Conservation (phyloP, 2,888 invertebrate genomes). For the Cosmopolites sordidus region DNA sequence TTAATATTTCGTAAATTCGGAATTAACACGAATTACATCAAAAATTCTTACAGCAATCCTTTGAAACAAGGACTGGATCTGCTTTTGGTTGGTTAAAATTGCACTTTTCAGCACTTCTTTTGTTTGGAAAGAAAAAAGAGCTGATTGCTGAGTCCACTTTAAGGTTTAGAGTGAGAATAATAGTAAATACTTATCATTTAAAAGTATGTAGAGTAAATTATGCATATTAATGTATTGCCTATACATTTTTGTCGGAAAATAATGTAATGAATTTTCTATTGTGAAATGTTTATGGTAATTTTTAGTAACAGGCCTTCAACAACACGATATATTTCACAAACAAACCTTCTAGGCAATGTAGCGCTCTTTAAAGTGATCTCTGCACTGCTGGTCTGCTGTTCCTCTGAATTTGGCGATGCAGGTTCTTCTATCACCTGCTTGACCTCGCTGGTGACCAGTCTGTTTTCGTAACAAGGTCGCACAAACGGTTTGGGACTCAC, state of each 20-base stretch:
- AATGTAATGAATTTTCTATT: not conserved
- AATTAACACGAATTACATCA: no score
- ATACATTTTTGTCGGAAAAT: not conserved
- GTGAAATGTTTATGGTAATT: not conserved
- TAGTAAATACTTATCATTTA: no score
- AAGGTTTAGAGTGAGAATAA: no score
- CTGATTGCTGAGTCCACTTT: no score
- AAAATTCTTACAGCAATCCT: no score
- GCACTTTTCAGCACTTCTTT: no score
- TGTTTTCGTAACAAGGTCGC: constrained; percentile 33
- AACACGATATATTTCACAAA: not conserved
- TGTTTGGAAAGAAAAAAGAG: no score
- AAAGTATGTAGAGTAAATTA: no score
- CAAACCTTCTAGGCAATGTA: constrained; percentile 56
- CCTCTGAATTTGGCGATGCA: constrained; percentile 34
- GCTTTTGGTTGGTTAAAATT: no score
- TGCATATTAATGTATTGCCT: no score
- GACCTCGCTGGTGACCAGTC: constrained; percentile 25
- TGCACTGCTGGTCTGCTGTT: constrained; percentile 57
- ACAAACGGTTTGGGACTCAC: constrained; percentile 40
- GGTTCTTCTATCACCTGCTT: constrained; percentile 32
- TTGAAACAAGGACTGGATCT: no score
- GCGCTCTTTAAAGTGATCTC: constrained; percentile 65
- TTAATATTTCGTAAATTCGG: no score
- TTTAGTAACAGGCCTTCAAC: not conserved